Percentiles rank a stretch among this genome's conserved stretches.
These are phyloP conservation scores for Platyrinchus mystaceus DNA, from an alignment of 2,797 vertebrate genomes.

Conservation along the genomic window DNA sequence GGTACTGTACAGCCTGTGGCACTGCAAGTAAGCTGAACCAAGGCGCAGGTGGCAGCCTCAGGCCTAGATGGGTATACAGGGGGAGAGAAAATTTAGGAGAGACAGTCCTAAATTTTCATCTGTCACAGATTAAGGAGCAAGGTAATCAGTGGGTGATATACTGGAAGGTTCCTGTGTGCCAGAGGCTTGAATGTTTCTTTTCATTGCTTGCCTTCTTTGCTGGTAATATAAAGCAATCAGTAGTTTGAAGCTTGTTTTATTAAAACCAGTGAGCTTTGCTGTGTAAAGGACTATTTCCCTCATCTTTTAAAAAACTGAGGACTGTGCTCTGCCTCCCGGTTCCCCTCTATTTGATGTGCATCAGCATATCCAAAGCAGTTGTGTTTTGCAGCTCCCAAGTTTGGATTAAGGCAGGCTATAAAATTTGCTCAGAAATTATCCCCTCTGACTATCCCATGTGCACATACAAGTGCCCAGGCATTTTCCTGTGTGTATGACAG, in stretches of 20 bases:
- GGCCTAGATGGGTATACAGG: neutral
- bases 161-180: neutral
- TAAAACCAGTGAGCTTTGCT: neutral
- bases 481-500: neutral
- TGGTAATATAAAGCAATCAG: neutral
- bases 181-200: neutral
- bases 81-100: neutral
- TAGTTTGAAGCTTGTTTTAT: neutral
- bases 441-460: neutral
- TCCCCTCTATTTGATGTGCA: neutral
- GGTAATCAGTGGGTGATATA: neutral
- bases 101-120: neutral
- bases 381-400: neutral
- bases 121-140: neutral
- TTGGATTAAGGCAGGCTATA: neutral
- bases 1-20: neutral
- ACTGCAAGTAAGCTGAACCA: slow-evolving; percentile 15
- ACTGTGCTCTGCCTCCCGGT: neutral
- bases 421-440: neutral
- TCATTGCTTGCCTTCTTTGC: neutral
- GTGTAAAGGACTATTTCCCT: neutral
- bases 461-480: neutral
- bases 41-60: neutral
- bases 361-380: neutral
- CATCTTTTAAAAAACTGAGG: neutral